Evolutionary conservation across 1,140 invertebrate genomes (phyloP).

Genomic region (Periplaneta americana): DNA sequence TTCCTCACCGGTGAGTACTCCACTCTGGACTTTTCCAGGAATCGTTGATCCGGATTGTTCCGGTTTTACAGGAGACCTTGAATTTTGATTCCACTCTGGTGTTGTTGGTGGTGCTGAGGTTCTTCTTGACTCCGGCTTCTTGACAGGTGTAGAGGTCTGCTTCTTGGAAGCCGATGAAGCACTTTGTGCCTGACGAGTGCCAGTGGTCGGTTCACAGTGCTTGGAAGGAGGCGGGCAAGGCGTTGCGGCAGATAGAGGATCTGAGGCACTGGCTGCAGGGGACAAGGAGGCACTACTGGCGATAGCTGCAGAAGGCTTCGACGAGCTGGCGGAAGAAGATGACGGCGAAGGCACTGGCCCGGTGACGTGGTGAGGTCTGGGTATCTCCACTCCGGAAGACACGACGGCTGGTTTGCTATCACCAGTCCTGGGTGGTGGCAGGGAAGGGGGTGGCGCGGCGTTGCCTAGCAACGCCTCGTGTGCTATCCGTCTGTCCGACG

Average conservation of each 20-base stretch:
- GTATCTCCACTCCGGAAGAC: neutral
- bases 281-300: neutral
- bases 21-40: neutral
- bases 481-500: neutral
- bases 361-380: neutral
- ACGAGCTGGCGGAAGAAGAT: neutral
- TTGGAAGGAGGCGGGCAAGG: neutral
- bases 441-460: neutral
- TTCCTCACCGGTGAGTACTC: neutral
- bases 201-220: neutral
- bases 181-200: neutral
- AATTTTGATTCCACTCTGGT: neutral
- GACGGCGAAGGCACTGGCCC: neutral
- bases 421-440: neutral
- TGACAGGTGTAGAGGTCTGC: neutral
- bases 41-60: neutral
- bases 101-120: neutral
- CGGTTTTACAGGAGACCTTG: neutral
- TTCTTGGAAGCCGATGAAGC: neutral
- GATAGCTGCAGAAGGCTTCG: neutral
- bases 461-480: neutral
- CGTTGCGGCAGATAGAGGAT: neutral
- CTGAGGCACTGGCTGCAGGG: neutral
- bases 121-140: neutral
- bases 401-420: neutral